A percentile compares a stretch with the other conserved stretches of the same genome.
Evolutionary conservation across 2,113 vertebrate genomes (phyloP).

Genomic region (Lagopus leucura): DNA sequence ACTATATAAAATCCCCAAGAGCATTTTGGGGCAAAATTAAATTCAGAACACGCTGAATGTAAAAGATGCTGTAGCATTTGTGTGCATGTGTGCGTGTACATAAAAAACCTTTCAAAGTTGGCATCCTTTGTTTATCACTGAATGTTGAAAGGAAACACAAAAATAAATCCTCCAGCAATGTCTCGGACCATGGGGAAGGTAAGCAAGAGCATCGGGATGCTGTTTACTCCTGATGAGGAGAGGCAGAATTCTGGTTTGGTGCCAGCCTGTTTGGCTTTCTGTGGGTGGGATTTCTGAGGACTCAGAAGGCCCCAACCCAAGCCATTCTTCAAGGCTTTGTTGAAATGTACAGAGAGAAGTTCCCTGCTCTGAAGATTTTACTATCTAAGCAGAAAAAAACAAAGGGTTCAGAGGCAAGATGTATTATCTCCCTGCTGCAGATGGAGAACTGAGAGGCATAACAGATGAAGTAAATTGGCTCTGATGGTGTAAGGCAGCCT

Average conservation of each 20-base stretch:
- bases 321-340: background rate
- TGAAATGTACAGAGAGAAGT: background rate
- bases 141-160: background rate
- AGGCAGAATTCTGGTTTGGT: background rate
- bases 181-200: fast-evolving
- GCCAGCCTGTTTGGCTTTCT: background rate
- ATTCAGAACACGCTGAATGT: background rate
- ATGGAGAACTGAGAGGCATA: background rate
- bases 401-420: background rate
- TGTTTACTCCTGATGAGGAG: background rate
- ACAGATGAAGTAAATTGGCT: background rate
- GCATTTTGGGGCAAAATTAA: constrained; percentile 4
- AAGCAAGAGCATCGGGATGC: background rate
- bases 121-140: background rate
- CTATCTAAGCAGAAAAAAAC: background rate
- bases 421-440: background rate
- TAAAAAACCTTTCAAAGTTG: background rate
- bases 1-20: background rate
- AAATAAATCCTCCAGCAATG: background rate
- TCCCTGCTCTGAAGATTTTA: background rate
- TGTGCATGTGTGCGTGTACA: background rate
- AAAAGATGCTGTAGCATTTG: background rate
- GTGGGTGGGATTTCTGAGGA: background rate
- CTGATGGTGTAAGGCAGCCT: background rate
- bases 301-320: background rate